These are phyloP conservation scores for Microcebus griseorufus DNA, from an alignment of 2,113 vertebrate genomes.

Conservation along the genomic window DNA sequence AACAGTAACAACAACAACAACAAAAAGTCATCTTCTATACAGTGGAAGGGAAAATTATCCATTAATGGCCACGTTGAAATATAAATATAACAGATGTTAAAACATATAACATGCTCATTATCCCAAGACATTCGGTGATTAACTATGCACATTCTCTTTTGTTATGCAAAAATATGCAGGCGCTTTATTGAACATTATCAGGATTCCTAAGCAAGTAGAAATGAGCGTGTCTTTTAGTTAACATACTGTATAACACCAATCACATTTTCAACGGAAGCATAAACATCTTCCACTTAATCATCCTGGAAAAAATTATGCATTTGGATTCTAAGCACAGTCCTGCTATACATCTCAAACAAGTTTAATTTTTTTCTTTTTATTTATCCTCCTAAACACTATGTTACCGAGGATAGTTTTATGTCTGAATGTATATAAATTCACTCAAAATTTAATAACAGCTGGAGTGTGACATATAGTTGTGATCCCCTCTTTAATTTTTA, in stretches of 20 bases:
- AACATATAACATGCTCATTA: constrained; percentile 65
- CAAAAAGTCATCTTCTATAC: background rate
- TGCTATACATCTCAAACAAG: constrained; percentile 1
- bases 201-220: constrained; percentile 70
- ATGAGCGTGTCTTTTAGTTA: constrained; percentile 69
- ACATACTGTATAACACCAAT: constrained; percentile 65
- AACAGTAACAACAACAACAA: background rate
- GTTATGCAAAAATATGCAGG: constrained; percentile 74
- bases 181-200: constrained; percentile 65
- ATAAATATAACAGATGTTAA: constrained; percentile 77
- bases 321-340: constrained; percentile 18
- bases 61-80: constrained; percentile 75
- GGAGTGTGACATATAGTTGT: background rate
- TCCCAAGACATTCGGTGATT: constrained; percentile 67
- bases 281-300: constrained; percentile 71
- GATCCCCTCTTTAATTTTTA: constrained; percentile 14
- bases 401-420: constrained; percentile 13
- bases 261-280: constrained; percentile 69
- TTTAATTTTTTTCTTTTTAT: constrained; percentile 45
- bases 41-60: constrained; percentile 60
- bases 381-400: background rate
- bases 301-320: constrained; percentile 64
- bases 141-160: constrained; percentile 65
- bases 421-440: constrained; percentile 28
- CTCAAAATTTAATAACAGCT: background rate